Conservation (phyloP, 2,797 vertebrate species). For the Simalia tracyae region DNA sequence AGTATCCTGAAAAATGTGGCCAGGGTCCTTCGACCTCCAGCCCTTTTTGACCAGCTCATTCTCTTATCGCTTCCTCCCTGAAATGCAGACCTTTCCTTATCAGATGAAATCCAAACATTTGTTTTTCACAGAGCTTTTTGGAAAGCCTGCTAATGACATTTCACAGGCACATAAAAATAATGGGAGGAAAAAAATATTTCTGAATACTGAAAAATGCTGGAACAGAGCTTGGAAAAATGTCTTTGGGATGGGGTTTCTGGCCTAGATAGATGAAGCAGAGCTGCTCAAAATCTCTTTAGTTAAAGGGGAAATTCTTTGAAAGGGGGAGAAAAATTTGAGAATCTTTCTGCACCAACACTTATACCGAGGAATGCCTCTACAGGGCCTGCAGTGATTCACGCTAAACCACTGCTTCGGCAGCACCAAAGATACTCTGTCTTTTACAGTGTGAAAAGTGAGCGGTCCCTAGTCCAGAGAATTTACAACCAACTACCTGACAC, state of each 20-base stretch:
- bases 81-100: conserved; percentile 26
- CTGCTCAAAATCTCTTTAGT: not conserved
- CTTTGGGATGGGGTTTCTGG: not conserved
- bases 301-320: not conserved
- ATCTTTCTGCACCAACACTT: not conserved
- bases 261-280: not conserved
- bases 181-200: not conserved
- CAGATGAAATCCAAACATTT: conserved; percentile 34
- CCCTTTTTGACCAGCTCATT: not conserved
- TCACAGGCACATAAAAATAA: conserved; percentile 6
- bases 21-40: not conserved
- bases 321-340: not conserved
- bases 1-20: not conserved
- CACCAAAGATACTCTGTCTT: not conserved
- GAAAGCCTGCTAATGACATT: not conserved
- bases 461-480: not conserved
- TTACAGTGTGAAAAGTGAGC: not conserved
- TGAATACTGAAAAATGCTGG: not conserved
- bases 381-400: not conserved
- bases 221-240: not conserved
- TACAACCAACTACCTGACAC: not conserved
- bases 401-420: not conserved
- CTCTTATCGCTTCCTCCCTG: not conserved
- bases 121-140: not conserved
- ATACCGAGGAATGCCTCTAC: not conserved